Evolutionary conservation across 2,888 invertebrate species (phyloP).

Genomic region (Mellilla xanthometata): DNA sequence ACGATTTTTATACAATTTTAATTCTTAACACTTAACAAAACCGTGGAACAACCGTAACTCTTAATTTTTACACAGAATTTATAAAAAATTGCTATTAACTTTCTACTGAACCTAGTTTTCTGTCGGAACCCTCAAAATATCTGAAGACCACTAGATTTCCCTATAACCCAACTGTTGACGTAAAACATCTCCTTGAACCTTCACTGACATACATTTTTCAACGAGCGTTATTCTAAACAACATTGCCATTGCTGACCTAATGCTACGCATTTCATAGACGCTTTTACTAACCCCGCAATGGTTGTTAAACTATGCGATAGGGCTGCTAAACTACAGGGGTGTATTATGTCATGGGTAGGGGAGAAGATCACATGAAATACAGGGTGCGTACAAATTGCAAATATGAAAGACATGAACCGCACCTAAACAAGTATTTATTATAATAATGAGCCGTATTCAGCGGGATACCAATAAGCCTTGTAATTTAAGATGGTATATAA

Average conservation of each 20-base stretch:
- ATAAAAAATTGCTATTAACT: too few species aligned
- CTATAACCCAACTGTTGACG: constrained; percentile 35
- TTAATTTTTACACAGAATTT: too few species aligned
- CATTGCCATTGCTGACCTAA: constrained; percentile 22
- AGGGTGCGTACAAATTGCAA: constrained; percentile 69
- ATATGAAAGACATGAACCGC: constrained; percentile 68
- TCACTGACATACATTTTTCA: neutral
- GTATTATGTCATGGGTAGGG: constrained; percentile 7
- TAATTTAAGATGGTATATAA: constrained; percentile 72
- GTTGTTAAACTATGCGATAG: neutral
- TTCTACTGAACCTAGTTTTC: too few species aligned
- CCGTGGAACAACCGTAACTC: too few species aligned
- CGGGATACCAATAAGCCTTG: constrained; percentile 66
- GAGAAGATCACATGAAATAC: constrained; percentile 45
- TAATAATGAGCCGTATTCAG: constrained; percentile 74
- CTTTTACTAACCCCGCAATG: constrained; percentile 4
- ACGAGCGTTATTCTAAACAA: neutral
- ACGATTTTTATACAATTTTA: too few species aligned
- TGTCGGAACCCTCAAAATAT: too few species aligned
- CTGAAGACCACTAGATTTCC: neutral
- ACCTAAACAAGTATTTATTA: constrained; percentile 50
- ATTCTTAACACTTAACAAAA: too few species aligned
- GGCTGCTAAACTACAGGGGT: neutral
- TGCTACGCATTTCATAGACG: too few species aligned
- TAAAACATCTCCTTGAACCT: constrained; percentile 34